These are phyloP conservation scores for Pica pica DNA, from an alignment of 2,113 vertebrate genomes.

Conservation along the genomic window DNA sequence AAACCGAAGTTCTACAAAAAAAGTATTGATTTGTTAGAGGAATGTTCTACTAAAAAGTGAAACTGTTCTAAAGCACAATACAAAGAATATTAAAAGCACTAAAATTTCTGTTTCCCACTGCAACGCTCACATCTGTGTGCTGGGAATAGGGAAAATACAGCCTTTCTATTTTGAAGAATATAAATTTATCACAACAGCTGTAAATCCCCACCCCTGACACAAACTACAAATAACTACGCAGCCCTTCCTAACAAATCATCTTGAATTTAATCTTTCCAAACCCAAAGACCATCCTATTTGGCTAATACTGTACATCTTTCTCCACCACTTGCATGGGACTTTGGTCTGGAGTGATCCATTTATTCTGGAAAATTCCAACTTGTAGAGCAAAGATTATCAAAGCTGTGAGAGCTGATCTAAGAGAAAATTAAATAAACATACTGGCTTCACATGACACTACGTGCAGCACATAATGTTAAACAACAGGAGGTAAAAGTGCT, in stretches of 20 bases:
- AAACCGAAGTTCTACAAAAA: background rate
- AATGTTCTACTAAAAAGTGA: background rate
- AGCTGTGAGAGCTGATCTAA: background rate
- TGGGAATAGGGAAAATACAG: constrained; percentile 20
- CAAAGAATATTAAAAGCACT: constrained; percentile 38
- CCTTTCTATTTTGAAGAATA: background rate
- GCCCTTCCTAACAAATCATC: constrained; percentile 17
- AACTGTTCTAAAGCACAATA: background rate
- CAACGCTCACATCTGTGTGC: background rate
- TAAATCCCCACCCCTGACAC: constrained; percentile 20
- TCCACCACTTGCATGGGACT: background rate
- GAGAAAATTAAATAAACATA: background rate
- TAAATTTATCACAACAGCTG: constrained; percentile 14
- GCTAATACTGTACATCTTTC: background rate
- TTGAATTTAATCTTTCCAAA: constrained; percentile 22
- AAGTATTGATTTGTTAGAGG: background rate
- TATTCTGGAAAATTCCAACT: background rate
- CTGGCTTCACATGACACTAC: background rate
- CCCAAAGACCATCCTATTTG: background rate
- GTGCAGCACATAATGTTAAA: background rate
- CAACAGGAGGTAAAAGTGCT: background rate
- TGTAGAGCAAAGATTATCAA: background rate
- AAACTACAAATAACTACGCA: constrained; percentile 20
- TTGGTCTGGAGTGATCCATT: background rate
- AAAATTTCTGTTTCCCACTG: constrained; percentile 16